phyloP scores from a whole-genome alignment of 2,797 vertebrate species.

The Rhinatrema bivittatum region DNA sequence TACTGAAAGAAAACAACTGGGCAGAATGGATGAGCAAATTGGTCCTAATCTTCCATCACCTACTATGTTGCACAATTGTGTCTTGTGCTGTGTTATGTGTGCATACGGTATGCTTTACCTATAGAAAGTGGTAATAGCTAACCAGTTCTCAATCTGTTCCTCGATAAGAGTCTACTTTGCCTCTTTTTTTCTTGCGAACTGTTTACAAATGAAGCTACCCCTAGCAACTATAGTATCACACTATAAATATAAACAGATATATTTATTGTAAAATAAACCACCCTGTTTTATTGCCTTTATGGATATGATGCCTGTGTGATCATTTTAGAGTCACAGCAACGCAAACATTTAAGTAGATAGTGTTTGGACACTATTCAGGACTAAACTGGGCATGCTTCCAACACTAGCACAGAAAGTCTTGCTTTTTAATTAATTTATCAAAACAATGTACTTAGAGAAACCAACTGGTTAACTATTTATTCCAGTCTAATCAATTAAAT shows the following conservation, averaged over 20 bases:
- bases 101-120: too few species aligned
- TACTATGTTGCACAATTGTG: too few species aligned
- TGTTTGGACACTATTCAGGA: constrained; percentile 20
- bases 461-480: constrained; percentile 14
- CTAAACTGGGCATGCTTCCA: constrained; percentile 4
- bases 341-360: constrained; percentile 3
- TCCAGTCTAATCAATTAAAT: too few species aligned
- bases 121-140: too few species aligned
- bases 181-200: too few species aligned
- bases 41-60: too few species aligned
- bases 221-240: constrained; percentile 2
- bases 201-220: too few species aligned
- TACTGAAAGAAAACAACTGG: too few species aligned
- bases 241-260: neutral
- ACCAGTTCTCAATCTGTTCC: too few species aligned
- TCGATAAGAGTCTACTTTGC: too few species aligned
- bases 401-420: constrained; percentile 18
- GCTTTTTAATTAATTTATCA: constrained; percentile 33
- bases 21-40: too few species aligned
- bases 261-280: neutral
- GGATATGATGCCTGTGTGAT: neutral
- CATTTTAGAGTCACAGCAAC: constrained; percentile 5
- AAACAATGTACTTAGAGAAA: constrained; percentile 9
- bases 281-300: neutral
- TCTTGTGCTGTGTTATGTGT: too few species aligned